Evolutionary conservation across 2,113 vertebrate genomes (phyloP), one percentile per base, ranked within the genome.

Genomic region (Axis porcinus): DNA sequence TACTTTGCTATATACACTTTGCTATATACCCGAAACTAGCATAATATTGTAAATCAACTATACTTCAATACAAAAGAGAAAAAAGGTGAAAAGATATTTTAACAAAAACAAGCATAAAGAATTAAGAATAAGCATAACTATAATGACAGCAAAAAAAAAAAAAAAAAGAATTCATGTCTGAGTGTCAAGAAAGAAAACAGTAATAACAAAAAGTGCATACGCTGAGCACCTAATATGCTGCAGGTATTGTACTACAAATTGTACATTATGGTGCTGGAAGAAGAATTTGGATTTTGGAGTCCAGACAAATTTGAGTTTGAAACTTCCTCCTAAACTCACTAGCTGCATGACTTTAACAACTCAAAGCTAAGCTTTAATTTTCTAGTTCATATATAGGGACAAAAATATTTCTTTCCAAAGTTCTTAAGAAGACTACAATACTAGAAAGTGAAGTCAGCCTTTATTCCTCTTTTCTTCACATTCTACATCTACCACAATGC

Each of bases 351-450:
- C 28, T 95, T 64, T 62, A 4, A 40, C 36, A 94, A 86, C 30
- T 95, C 28, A 78, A 14, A 84, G 84, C 27, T 67, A 90, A 97
- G 67, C 2, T 74, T 95, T 47, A 83, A 6, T 86, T 96, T 70
- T 60, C n/a, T 85, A 84, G 58, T 84, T 95, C 64, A 96, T 55
- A 87, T 89, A 84, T 9, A 85, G 27, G 52, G n/a, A 70, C 19
- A 90, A 85, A 91, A 85, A 58, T 67, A 88, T 36, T 87, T 95
- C n/a, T 58, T 94, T 81, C 91, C 54, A 54, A 89, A 89, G 60
- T 89, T 89, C 84, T 92, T 94, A 17, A 88, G 50, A 74, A 89
- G 70, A 89, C 50, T 82, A 93, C 85, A 86, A 88, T 23, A 92
- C 33, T 78, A 82, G 19, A 60, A 94, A 45, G 2, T 13, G 12